Base-by-base conservation (phyloP, 1,140 invertebrate species). In the Leptinotarsa lineolata region DNA sequence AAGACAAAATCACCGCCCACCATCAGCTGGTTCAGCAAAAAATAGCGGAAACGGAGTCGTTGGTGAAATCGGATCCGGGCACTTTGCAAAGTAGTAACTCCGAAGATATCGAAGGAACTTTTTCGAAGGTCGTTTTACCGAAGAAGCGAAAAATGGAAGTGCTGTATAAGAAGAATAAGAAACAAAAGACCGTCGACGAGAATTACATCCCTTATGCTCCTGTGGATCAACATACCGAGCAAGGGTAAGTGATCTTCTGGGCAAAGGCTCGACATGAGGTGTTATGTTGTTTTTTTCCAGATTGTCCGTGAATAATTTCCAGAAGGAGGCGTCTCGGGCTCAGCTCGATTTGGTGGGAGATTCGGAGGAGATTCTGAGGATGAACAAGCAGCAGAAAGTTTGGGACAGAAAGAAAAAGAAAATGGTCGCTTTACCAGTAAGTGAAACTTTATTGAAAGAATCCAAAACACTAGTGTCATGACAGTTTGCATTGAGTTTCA, bases 171-270 rank as follows among this genome's bases (percentile, higher is more conserved):
- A 83, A 85, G 68, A 88, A 83, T 79, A 88, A 83, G 79, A 90
- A 87, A 77, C 90, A 84, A 80, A 88, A 85, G 85, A 80, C 81
- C 13, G 87, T 84, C 71, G 93, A 95, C 77, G 91, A 95, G 77
- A 89, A 96, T 86, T 99, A 93, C 81, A 91, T 99, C 78, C 91
- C 92, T 11, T 97, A 99, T 85, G 86, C 89, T 60, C 92, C 96
- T 8, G 86, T 90, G 21, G 95, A 98, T 83, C 92, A 91, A 83
- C 91, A 95, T 77, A 94, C 94, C 1, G 97, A 99, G 85, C 89
- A 92, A 79, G 96, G 95, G 90, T 95, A 86, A 86, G 85, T 77
- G 30, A 39, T 39, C 11, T 39, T 11, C 8, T 39, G 97, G 99
- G 85, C 89, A 92, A 79, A 96, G 95, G 90, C 95, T 86, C 85